A percentile compares a stretch with the other conserved stretches of the same genome.
Conservation (phyloP, 2,113 vertebrate genomes). For the Candoia aspera region DNA sequence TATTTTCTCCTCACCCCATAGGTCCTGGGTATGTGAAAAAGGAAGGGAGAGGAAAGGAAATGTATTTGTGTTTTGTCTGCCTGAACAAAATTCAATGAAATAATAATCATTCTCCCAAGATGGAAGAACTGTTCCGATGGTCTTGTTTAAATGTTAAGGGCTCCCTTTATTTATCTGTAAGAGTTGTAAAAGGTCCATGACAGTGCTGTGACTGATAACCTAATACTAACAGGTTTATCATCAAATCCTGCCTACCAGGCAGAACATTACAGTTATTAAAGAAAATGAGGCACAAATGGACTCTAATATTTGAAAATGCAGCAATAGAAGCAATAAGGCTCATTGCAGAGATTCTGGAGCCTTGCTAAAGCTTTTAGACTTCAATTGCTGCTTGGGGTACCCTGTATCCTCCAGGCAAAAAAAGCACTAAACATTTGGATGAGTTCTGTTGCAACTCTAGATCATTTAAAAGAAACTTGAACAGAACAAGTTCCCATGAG, state of each 20-base stretch:
- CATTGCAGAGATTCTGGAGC: not conserved
- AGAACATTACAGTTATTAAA: not conserved
- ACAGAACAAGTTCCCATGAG: not conserved
- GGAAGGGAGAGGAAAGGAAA: not conserved
- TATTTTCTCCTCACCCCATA: not conserved
- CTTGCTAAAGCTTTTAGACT: not conserved
- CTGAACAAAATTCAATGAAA: not conserved
- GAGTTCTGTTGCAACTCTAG: not conserved
- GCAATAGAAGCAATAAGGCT: not conserved
- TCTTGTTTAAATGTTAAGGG: not conserved
- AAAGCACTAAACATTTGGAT: not conserved
- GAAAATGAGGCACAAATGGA: slow-evolving; percentile 18
- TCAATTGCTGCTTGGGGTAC: not conserved
- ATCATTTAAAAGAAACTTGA: not conserved
- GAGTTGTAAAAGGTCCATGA: not conserved
- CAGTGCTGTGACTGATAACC: not conserved
- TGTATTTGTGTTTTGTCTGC: not conserved
- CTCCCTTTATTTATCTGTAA: slow-evolving; percentile 4
- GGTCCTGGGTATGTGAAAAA: not conserved
- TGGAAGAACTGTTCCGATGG: slow-evolving; percentile 6
- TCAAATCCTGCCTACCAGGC: not conserved
- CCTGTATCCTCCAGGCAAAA: not conserved
- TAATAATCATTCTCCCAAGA: not conserved
- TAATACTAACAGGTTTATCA: slow-evolving; percentile 11
- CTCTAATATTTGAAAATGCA: not conserved